Conservation (phyloP, 2,113 vertebrate genomes). For the Diadophis punctatus region DNA sequence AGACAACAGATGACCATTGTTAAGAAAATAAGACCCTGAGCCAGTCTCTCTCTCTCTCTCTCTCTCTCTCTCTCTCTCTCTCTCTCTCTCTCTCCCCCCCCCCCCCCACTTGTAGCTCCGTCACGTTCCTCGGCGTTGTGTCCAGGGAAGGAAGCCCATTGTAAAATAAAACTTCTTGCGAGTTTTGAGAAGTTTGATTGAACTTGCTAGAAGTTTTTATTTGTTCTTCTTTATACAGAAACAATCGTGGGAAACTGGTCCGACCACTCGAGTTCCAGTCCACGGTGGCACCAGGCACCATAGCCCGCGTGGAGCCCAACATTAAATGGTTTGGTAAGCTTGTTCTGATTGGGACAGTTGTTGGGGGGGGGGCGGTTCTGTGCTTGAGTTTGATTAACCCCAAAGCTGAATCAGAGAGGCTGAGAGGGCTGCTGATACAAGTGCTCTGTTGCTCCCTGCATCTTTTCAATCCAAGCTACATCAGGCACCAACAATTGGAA, state of each 20-base stretch:
- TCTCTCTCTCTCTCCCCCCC: too few relatives aligned
- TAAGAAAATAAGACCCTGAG: too few relatives aligned
- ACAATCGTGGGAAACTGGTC: conserved; percentile 85
- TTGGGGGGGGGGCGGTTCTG: neutral
- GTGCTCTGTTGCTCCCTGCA: neutral
- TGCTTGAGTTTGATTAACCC: neutral
- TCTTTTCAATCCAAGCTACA: neutral
- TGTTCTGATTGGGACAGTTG: neutral
- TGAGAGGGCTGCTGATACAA: neutral
- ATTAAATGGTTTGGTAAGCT: conserved; percentile 98
- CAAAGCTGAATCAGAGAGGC: neutral
- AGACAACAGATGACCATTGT: too few relatives aligned
- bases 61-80: too few relatives aligned
- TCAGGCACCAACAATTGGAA: neutral
- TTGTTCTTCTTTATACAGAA: conserved; percentile 73
- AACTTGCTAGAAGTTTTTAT: too few relatives aligned
- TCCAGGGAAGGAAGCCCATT: too few relatives aligned
- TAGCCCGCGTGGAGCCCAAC: conserved; percentile 94
- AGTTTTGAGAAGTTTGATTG: too few relatives aligned
- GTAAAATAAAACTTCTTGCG: too few relatives aligned
- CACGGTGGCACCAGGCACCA: conserved; percentile 85
- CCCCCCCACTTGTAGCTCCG: too few relatives aligned
- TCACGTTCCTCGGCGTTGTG: too few relatives aligned
- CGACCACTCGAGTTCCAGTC: conserved; percentile 88
- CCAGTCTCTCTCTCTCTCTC: too few relatives aligned